Conservation (phyloP, 2,888 invertebrate species). For the Coelinius sp. region DNA sequence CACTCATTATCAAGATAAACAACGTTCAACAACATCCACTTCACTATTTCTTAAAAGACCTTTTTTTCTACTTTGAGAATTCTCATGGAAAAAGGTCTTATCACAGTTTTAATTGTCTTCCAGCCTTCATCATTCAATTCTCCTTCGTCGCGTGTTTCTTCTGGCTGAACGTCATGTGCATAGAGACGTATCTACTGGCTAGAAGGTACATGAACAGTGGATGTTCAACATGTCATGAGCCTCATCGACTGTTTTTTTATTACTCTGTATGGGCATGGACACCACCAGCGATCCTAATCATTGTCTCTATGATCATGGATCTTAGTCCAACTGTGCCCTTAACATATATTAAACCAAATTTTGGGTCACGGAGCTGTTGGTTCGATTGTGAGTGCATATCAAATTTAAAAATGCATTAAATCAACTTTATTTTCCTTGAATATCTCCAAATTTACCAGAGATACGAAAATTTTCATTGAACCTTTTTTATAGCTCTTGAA, state of each 20-base stretch:
- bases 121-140: conserved; percentile 78
- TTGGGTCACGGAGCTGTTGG: conserved; percentile 76
- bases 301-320: conserved; percentile 75
- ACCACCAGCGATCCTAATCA: conserved; percentile 72
- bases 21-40: too few relatives aligned
- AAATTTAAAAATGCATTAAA: too few relatives aligned
- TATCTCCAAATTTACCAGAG: too few relatives aligned
- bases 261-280: conserved; percentile 76
- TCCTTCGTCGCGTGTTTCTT: conserved; percentile 79
- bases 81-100: not conserved
- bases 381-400: conserved; percentile 78
- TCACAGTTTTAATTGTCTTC: conserved; percentile 57
- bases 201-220: conserved; percentile 52
- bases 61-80: not conserved
- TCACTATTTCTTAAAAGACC: too few relatives aligned
- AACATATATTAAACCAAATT: conserved; percentile 75
- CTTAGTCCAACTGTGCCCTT: conserved; percentile 76
- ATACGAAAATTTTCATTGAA: too few relatives aligned
- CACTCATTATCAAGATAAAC: too few relatives aligned
- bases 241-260: conserved; percentile 70
- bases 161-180: conserved; percentile 80
- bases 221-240: conserved; percentile 17
- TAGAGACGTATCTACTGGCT: conserved; percentile 77
- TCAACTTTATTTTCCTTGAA: too few relatives aligned
- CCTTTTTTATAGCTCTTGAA: too few relatives aligned